A percentile compares a stretch with the other conserved stretches of the same genome.
These are phyloP conservation scores for Sebastes vulpes DNA, from an alignment of 2,797 vertebrate species.

Conservation along the genomic window DNA sequence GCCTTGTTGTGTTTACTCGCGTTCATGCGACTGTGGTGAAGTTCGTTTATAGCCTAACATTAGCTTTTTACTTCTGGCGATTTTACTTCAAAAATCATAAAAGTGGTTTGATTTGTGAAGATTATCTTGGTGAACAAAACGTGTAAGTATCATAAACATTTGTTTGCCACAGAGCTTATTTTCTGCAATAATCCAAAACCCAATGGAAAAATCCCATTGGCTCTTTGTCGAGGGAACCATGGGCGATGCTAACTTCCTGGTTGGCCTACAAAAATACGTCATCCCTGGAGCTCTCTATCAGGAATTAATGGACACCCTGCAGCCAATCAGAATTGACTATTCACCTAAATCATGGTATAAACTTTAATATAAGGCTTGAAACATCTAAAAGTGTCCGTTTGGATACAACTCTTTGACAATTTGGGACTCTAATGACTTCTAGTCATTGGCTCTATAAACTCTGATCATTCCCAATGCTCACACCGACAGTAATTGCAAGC, in stretches of 20 bases:
- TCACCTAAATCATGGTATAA: neutral
- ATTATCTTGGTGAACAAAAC: too few species aligned
- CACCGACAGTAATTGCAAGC: neutral
- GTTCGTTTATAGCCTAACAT: neutral
- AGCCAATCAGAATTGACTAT: neutral
- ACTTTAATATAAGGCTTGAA: neutral
- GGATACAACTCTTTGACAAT: neutral
- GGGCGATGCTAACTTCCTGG: too few species aligned
- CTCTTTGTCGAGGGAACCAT: too few species aligned
- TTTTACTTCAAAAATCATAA: neutral
- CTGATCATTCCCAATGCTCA: neutral
- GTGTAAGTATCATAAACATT: too few species aligned
- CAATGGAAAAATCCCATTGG: too few species aligned
- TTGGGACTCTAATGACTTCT: neutral
- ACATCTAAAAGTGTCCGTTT: neutral
- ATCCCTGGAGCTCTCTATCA: too few species aligned
- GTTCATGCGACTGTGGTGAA: too few species aligned
- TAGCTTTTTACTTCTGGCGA: neutral
- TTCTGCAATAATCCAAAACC: too few species aligned
- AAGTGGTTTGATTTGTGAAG: neutral
- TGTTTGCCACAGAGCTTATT: too few species aligned
- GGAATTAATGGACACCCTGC: neutral
- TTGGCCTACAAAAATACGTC: too few species aligned
- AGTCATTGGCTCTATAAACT: neutral
- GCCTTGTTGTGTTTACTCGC: accelerated